Conservation (phyloP, 2,113 vertebrate species). For the Nibea coibor region DNA sequence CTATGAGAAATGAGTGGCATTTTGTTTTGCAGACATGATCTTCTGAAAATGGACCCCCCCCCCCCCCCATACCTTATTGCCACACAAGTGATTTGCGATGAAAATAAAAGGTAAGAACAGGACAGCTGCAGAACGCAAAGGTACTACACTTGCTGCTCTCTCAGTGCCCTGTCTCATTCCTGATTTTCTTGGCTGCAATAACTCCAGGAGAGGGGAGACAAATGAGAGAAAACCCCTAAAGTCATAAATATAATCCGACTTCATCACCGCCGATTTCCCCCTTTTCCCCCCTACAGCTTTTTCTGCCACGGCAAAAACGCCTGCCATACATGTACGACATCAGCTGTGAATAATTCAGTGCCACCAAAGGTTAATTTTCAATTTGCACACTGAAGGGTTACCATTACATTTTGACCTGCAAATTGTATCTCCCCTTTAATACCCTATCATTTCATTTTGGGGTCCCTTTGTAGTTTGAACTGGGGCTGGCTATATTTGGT, state of each 20-base stretch:
- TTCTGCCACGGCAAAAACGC: slow-evolving; percentile 45
- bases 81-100: not conserved
- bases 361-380: slow-evolving; percentile 89
- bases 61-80: not conserved
- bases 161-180: not conserved
- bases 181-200: slow-evolving; percentile 18
- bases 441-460: slow-evolving; percentile 87
- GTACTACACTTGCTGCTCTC: not conserved
- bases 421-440: slow-evolving; percentile 88
- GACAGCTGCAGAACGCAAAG: slow-evolving; percentile 12
- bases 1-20: slow-evolving; percentile 73
- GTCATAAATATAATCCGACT: slow-evolving; percentile 70
- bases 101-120: slow-evolving; percentile 14
- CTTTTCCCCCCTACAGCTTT: slow-evolving; percentile 30
- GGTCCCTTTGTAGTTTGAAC: slow-evolving; percentile 83
- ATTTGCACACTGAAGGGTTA: slow-evolving; percentile 88
- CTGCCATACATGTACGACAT: slow-evolving; percentile 49
- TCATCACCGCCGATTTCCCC: slow-evolving; percentile 38
- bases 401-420: slow-evolving; percentile 89
- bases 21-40: slow-evolving; percentile 64
- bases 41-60: not conserved
- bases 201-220: slow-evolving; percentile 32
- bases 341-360: slow-evolving; percentile 83
- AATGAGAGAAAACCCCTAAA: slow-evolving; percentile 31
- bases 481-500: slow-evolving; percentile 85